Evolutionary conservation across 30 jellyfish, hydroid and myxozoan genomes (phyloP).

Genomic region (Hydractinia echinata): DNA sequence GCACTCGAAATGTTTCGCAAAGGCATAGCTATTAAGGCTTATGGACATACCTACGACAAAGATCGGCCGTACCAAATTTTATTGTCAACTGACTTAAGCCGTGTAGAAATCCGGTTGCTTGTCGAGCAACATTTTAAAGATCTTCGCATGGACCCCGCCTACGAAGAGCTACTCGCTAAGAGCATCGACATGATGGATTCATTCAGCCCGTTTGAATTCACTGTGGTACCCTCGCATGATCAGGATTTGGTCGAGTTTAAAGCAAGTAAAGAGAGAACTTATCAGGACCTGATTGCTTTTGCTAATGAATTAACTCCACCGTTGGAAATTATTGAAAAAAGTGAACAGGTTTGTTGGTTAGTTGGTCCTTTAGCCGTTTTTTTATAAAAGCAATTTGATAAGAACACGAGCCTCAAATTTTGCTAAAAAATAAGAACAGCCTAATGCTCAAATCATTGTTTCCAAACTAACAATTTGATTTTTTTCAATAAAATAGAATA

Average conservation of each 20-base stretch:
- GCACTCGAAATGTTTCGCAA: neutral
- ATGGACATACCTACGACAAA: neutral
- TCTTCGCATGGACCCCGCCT: neutral
- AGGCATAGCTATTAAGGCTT: neutral
- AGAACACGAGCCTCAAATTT: no score
- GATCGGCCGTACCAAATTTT: neutral
- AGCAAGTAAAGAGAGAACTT: neutral
- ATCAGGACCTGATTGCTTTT: neutral
- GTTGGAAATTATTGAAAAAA: neutral
- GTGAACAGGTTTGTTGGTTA: neutral
- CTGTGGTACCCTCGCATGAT: neutral
- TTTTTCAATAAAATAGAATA: no score
- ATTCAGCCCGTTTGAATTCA: neutral
- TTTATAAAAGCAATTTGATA: no score
- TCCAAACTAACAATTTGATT: no score
- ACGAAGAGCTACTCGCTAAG: neutral
- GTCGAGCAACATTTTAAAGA: slow-evolving; percentile 3
- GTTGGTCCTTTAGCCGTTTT: no score
- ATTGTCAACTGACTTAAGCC: neutral
- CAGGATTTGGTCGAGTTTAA: neutral
- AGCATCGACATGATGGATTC: neutral
- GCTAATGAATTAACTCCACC: neutral
- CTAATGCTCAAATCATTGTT: no score
- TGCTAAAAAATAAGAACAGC: no score
- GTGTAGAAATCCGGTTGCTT: neutral